phyloP scores from a whole-genome alignment of 2,113 vertebrate genomes.

The Pholis gunnellus region DNA sequence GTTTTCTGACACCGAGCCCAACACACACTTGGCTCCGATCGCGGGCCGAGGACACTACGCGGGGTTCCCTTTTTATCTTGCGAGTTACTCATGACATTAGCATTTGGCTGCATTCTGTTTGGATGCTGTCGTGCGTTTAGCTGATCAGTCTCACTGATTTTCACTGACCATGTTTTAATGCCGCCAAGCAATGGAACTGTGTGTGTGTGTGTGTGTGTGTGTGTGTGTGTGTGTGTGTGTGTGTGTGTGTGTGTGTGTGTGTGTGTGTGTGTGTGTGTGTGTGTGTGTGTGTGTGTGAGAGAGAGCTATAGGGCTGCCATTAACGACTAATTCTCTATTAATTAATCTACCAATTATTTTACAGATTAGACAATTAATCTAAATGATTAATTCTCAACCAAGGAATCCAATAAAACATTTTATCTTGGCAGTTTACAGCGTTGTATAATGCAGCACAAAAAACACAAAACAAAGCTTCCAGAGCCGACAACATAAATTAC shows the following conservation, averaged over 20 bases:
- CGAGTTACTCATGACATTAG: background rate
- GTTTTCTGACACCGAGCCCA: background rate
- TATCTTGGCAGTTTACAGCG: background rate
- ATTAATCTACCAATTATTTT: too few relatives aligned
- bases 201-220: background rate
- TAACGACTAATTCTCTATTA: too few relatives aligned
- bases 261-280: too few relatives aligned
- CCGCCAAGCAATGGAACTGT: background rate
- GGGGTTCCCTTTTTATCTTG: background rate
- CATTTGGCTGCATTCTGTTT: background rate
- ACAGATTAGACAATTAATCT: too few relatives aligned
- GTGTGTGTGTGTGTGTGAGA: too few relatives aligned
- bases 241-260: background rate
- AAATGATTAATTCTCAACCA: too few relatives aligned
- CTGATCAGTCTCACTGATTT: background rate
- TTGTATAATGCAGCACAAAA: background rate
- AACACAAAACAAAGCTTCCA: background rate
- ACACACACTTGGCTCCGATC: conserved; percentile 3
- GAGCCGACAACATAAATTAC: background rate
- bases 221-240: too few relatives aligned
- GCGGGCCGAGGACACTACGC: background rate
- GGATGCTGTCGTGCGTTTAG: background rate
- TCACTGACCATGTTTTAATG: background rate
- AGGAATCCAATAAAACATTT: background rate
- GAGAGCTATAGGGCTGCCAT: background rate